Base-by-base conservation (phyloP, 2,888 invertebrate species). In the Drosophila fulvimacula region DNA sequence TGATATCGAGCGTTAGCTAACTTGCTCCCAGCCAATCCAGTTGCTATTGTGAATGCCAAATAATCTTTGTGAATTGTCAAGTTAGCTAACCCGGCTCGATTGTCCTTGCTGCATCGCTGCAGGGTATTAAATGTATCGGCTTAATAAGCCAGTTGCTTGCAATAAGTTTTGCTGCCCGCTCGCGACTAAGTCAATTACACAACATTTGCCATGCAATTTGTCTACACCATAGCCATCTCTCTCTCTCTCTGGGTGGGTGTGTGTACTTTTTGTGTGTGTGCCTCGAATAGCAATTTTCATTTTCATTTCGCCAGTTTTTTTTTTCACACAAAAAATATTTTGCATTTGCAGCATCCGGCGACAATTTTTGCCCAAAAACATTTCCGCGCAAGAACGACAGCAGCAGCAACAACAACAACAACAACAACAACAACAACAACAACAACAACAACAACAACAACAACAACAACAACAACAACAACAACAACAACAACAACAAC, bases 281-380 rank as follows among this genome's bases (percentile, higher is more conserved):
- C 65, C 44, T 15, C 56, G 59, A 59, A 69, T 65, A 55, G 60
- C 78, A 75, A 88, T 83, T 82, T 82, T 77, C 83, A 75, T 82
- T 83, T 88, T 78, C 71, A 81, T 82, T 87, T 87, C 52, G 66
- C 66, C 56, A 67, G 69, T 69, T 52, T 38, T 52, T 52, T 81
- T 52, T 81, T 81, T 79, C 79, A 88, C 64, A 56, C 52, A 52
- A 38, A 70, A 81, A 72, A 72, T 71, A 76, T 88, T 82, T 85
- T 85, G 88, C 85, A 85, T 85, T 85, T 85, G 81, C 89, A 85
- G 85, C 89, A 88, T 87, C 88, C 89, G 85, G 82, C 70, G 78
- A 81, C 81, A 83, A 78, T 76, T 74, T 79, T 65, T 51, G 52
- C 63, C 61, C 69, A 75, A 71, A 71, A 73, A 76, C 76, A 76